Percentiles rank a stretch among this genome's conserved stretches.
Evolutionary conservation across 2,113 vertebrate genomes (phyloP).

Genomic region (Lates calcarifer): DNA sequence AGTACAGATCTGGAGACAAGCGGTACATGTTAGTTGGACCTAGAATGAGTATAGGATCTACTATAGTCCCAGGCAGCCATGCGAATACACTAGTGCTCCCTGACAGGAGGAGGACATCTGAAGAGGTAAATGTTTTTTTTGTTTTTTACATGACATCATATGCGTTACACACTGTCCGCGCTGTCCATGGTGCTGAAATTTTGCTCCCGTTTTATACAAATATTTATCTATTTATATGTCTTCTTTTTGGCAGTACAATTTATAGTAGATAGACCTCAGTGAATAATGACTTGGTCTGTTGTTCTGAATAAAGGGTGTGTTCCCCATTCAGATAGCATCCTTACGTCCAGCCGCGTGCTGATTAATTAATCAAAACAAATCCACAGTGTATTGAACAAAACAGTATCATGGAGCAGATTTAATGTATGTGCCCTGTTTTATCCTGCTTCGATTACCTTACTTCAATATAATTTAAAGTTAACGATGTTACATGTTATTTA

Average conservation of each 20-base stretch:
- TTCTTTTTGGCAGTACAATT: not conserved
- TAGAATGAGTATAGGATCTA: constrained; percentile 80
- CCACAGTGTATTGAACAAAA: not conserved
- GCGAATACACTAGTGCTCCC: constrained; percentile 74
- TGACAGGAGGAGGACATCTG: constrained; percentile 64
- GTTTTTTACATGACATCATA: not conserved
- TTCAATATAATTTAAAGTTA: not conserved
- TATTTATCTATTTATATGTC: not conserved
- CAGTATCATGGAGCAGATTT: not conserved
- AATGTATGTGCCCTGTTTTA: not conserved
- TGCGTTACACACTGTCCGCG: not conserved
- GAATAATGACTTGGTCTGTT: not conserved
- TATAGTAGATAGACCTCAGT: not conserved
- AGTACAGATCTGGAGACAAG: constrained; percentile 80
- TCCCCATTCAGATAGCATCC: rapidly evolving
- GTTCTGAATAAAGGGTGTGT: not conserved
- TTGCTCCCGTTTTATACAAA: not conserved
- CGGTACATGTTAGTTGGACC: constrained; percentile 83
- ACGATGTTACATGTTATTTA: not conserved
- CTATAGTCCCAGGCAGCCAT: constrained; percentile 77
- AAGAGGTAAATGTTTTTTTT: constrained; percentile 57
- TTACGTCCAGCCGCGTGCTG: not conserved
- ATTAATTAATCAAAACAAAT: not conserved
- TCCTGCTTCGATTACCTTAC: not conserved
- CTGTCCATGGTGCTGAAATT: constrained; percentile 70